Base-by-base conservation (phyloP, 1,140 invertebrate species). In the Procambarus clarkii region DNA sequence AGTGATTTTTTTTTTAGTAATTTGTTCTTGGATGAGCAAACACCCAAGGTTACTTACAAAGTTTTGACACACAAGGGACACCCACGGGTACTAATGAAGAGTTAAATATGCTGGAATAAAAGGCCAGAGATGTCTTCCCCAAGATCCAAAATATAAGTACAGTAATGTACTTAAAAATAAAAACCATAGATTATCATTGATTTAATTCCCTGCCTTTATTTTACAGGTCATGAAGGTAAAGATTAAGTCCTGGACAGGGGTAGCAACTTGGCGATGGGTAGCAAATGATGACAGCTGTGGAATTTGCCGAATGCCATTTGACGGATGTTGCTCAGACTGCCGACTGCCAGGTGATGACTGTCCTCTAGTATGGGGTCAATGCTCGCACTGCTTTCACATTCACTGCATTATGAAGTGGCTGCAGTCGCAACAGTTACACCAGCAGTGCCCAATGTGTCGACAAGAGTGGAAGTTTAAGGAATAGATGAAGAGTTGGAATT, bases 321-420 rank as follows among this genome's bases (percentile, higher is more conserved):
- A 99, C 95, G 98, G 97, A 93, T 99, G 98, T 94, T 99, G 99
- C 95, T 98, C 98, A 15, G 98, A 99, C 95, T 99, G 99, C 95
- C 99, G 99, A 95, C 96, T 99, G 93, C 98, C 99, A 64, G 99
- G 99, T 82, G 99, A 99, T 95, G 98, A 99, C 95, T 99, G 99
- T 95, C 99, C 99, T 24, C 95, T 99, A 96, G 99, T 99, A 92
- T 99, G 98, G 98, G 99, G 99, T 91, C 97, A 98, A 93, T 99
- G 99, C 95, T 98, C 98, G 2, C 99, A 99, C 95, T 99, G 98
- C 95, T 99, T 99, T 95, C 99, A 99, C 94, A 99, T 99, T 94
- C 99, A 99, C 95, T 99, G 99, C 95, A 99, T 99, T 94, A 98
- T 99, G 95, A 99, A 99, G 96, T 99, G 99, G 99, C 95, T 99